Evolutionary conservation across 2,888 invertebrate genomes (phyloP), one percentile per base, ranked within the genome.

Genomic region (Oscheius myriophilus): DNA sequence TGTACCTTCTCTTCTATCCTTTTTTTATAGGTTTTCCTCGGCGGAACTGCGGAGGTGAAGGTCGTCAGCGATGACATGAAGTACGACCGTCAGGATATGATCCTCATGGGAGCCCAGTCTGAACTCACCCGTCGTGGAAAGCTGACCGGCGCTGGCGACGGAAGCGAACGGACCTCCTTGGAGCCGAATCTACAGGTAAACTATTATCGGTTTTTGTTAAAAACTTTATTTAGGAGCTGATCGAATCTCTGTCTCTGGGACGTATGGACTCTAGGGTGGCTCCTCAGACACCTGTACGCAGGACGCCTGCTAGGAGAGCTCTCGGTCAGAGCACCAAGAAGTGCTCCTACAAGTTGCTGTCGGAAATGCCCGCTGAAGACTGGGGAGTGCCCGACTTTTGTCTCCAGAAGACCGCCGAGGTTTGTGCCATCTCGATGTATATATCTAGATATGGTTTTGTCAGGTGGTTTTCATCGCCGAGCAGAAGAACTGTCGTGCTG

Each of bases 401-500:
- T 67, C 76, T 89, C 25, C 88, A 88, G 72, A 87, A 86, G 66
- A 88, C 88, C 14, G 89, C 87, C 11, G 87, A 87, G 82, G 88
- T 68, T 33, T 14, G 11, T 49, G 2, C 2, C 18, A 21, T 11
- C 21, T 46, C 33, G n/a, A n/a, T n/a, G n/a, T n/a, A n/a, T n/a
- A n/a, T n/a, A 49, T 49, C 21, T 16, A n/a, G 18, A 12, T 3
- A 25, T 9, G 16, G n/a, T n/a, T n/a, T n/a, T n/a, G n/a, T 66
- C 39, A 89, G 87, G 92, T 95, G 14, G 92, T 95, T 14, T 90
- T 89, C 77, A 92, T 96, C 55, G 88, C 91, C 59, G 91, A 93
- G 83, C 90, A 90, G 87, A 90, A 91, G 21, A 93, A 95, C 86
- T 89, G 91, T 14, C 90, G 94, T 69, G 90, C 90, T 64, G 91